Evolutionary conservation across 1,140 invertebrate species (phyloP).

Genomic region (Zaprionus vittiger): DNA sequence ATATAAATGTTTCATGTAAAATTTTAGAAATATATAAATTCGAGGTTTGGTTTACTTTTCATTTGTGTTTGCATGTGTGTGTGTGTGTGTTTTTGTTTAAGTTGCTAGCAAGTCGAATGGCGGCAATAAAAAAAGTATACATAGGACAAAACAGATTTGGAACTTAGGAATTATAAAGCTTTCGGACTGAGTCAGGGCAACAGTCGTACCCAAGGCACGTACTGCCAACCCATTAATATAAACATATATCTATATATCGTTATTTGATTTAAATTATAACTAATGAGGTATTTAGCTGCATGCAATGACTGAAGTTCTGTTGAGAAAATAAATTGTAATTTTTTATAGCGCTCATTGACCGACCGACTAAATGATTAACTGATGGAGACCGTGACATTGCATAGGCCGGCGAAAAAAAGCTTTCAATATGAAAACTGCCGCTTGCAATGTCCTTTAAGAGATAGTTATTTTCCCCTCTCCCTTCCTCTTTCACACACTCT

Average conservation of each 20-base stretch:
- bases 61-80: constrained; percentile 16
- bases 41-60: constrained; percentile 63
- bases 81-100: constrained; percentile 12
- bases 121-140: constrained; percentile 41
- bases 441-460: constrained; percentile 40
- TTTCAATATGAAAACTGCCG: constrained; percentile 79
- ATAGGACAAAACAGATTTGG: constrained; percentile 15
- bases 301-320: constrained; percentile 63
- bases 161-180: constrained; percentile 58
- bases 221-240: constrained; percentile 1
- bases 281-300: constrained; percentile 83
- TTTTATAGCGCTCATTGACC: constrained; percentile 45
- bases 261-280: constrained; percentile 69
- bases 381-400: constrained; percentile 41
- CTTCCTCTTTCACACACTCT: not conserved
- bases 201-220: constrained; percentile 20
- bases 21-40: constrained; percentile 69
- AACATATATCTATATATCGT: constrained; percentile 25
- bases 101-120: constrained; percentile 42
- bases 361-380: constrained; percentile 14
- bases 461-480: not conserved
- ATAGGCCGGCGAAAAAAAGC: constrained; percentile 47
- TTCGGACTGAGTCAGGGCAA: constrained; percentile 28
- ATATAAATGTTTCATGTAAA: constrained; percentile 68
- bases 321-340: constrained; percentile 54